Evolutionary conservation across 2,888 invertebrate genomes (phyloP), one percentile per base, ranked within the genome.

Genomic region (Lasioglossum leucozonium): DNA sequence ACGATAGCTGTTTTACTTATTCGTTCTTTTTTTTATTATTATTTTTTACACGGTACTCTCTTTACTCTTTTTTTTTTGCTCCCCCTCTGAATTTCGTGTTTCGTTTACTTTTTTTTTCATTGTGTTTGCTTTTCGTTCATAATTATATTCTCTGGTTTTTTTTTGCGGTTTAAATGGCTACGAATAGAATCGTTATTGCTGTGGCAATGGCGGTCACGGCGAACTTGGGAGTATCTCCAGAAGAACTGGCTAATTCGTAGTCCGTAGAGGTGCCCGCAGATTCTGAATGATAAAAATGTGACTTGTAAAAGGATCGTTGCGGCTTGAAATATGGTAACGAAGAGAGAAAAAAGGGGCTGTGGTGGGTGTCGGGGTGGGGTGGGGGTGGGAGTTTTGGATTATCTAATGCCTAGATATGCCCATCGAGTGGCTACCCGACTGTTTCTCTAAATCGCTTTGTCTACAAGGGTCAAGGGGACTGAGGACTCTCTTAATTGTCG

Each of bases 211-310:
- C 91, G 93, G 91, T 92, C 93, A 94, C 92, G 92, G 92, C 89
- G 92, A 93, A 92, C 92, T 93, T 94, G 93, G 92, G 89, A 91
- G 93, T 91, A 91, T 92, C 93, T 92, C 94, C 95, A 93, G 78
- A 91, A 91, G 91, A 88, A 90, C 89, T 34, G 34, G 34, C 77
- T 91, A 92, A 79, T 91, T 91, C 87, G 92, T 92, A 91, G 93
- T 94, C 94, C 93, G 91, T 89, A 90, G 91, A 89, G 91, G 80
- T 88, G 93, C 91, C 93, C 91, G 91, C 86, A 91, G 94, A 93
- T 93, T 94, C 94, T 95, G 92, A 93, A 95, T 94, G 93, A 93
- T 94, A 94, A 94, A 93, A 93, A 93, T 62, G 90, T 90, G 90
- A 90, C 92, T 91, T 92, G 87, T 92, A 90, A 88, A 93, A 86